phyloP scores from a whole-genome alignment of 2,797 vertebrate species.

The Acridotheres tristis region DNA sequence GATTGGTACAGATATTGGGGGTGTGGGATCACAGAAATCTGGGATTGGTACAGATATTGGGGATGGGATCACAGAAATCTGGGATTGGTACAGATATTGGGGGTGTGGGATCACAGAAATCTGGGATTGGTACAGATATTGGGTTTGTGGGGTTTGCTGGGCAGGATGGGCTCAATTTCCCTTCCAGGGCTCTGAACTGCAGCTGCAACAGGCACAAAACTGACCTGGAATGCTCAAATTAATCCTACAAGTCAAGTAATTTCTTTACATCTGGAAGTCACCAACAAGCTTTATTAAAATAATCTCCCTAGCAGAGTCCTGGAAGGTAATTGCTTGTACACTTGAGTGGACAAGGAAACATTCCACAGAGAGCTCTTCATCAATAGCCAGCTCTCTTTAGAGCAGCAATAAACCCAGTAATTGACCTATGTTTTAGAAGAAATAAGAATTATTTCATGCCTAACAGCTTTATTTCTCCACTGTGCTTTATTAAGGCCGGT shows the following conservation, averaged over 20 bases:
- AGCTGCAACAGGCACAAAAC: neutral
- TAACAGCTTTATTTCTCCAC: conserved; percentile 26
- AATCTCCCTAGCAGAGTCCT: neutral
- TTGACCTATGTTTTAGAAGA: conserved; percentile 53
- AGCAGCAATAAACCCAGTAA: conserved; percentile 40
- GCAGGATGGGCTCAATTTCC: neutral
- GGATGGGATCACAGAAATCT: too few species aligned
- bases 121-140: too few species aligned
- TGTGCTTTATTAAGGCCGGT: conserved; percentile 18
- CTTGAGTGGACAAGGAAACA: conserved; percentile 16
- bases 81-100: too few species aligned
- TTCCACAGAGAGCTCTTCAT: neutral
- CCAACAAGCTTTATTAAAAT: neutral
- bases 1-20: too few species aligned
- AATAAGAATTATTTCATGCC: conserved; percentile 21
- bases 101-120: too few species aligned
- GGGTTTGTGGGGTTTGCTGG: neutral
- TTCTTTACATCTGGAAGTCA: neutral
- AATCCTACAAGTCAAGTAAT: neutral
- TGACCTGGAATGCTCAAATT: neutral
- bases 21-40: too few species aligned
- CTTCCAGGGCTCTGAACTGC: neutral
- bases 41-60: too few species aligned
- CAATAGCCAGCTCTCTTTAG: conserved; percentile 24
- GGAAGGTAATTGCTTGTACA: neutral